Conservation (phyloP, 1,140 invertebrate genomes). For the Vanessa tameamea region DNA sequence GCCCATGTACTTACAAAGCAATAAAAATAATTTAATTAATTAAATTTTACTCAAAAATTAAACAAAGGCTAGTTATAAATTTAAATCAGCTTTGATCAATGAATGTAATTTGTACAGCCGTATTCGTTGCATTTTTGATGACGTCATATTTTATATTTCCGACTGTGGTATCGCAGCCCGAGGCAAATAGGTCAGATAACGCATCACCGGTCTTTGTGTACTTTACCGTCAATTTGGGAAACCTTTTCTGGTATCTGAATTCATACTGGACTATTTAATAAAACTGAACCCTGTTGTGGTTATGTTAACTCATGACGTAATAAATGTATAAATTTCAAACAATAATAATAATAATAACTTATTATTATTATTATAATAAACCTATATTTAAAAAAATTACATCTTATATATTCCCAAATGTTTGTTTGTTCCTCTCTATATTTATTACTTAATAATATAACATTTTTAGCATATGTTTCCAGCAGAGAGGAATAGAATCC, state of each 20-base stretch:
- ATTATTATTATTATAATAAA: too few relatives aligned
- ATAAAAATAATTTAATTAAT: too few relatives aligned
- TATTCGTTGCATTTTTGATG: slow-evolving; percentile 42
- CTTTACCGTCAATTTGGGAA: slow-evolving; percentile 29
- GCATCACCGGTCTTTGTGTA: slow-evolving; percentile 27
- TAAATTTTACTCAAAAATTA: background rate
- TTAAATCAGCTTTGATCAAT: slow-evolving; percentile 1
- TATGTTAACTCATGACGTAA: background rate
- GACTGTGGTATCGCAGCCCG: slow-evolving; percentile 39
- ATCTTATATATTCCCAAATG: too few relatives aligned
- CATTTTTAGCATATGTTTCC: too few relatives aligned
- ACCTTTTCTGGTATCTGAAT: slow-evolving; percentile 13
- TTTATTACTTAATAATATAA: too few relatives aligned
- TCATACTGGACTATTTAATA: slow-evolving; percentile 2
- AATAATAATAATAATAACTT: too few relatives aligned
- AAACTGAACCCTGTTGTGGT: background rate
- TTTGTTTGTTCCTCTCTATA: too few relatives aligned
- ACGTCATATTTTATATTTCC: slow-evolving; percentile 49
- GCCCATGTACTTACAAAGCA: too few relatives aligned
- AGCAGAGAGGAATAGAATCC: too few relatives aligned
- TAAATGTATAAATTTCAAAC: too few relatives aligned
- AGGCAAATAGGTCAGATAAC: slow-evolving; percentile 42
- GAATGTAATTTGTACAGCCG: slow-evolving; percentile 13
- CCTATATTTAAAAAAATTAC: too few relatives aligned
- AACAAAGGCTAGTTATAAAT: slow-evolving; percentile 8